Evolutionary conservation across 2,888 invertebrate species (phyloP), one percentile per base, ranked within the genome.

Genomic region (Congeria kusceri): DNA sequence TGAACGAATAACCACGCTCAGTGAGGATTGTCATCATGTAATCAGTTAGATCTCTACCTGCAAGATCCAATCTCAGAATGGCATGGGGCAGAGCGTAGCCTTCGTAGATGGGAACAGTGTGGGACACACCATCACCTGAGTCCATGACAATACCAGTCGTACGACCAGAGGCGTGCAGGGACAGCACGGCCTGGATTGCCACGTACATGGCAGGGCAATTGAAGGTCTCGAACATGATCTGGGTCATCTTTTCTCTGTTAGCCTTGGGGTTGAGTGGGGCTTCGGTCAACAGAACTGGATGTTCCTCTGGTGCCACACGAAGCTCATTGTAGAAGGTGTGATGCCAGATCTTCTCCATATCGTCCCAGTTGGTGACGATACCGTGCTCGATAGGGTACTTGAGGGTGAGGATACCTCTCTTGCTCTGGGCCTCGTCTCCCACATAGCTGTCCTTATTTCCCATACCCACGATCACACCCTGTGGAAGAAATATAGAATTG

Each of bases 251-350:
- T 94, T 98, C 98, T 89, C 98, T 95, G 95, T 98, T 98, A 87
- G 97, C 97, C 94, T 98, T 98, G 89, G 98, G 98, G 98, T 98
- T 89, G 98, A 95, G 91, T 23, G 88, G 87, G 58, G 88, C 97
- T 94, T 97, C 97, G 72, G 97, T 97, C 91, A 97, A 95, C 89
- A 98, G 96, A 90, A 98, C 97, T 75, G 98, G 98, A 94, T 98
- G 97, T 94, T 98, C 97, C 94, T 98, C 98, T 82, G 98, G 98
- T 67, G 98, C 98, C 67, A 98, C 98, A 94, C 98, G 96, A 93
- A 98, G 95, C 77, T 91, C 87, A 57, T 92, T 91, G 86, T 88
- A 88, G 79, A 92, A 92, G 59, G 90, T 91, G 78, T 92, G 92
- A 65, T 90, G 89, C 85, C 86, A 76, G 66, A 93, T 89, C 70